phyloP scores from a whole-genome alignment of 2,113 vertebrate species.

The Ammospiza nelsoni region DNA sequence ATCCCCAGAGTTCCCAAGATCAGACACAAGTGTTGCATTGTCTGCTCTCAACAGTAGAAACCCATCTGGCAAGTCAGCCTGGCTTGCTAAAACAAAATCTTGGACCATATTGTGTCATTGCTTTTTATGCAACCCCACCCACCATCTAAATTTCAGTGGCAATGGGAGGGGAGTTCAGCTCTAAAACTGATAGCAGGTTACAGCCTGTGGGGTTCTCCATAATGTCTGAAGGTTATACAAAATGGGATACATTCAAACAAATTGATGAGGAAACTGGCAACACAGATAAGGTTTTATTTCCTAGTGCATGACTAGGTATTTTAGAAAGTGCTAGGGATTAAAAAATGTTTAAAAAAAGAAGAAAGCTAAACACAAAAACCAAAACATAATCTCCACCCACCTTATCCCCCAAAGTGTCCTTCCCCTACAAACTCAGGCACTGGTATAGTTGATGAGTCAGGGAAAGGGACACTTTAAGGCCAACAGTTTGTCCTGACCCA shows the following conservation, averaged over 20 bases:
- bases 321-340: not conserved
- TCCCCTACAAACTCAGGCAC: not conserved
- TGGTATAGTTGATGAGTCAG: not conserved
- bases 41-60: not conserved
- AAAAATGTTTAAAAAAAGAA: not conserved
- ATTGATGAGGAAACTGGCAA: not conserved
- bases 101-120: not conserved
- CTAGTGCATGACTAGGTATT: not conserved
- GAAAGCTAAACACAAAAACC: not conserved
- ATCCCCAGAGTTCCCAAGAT: not conserved
- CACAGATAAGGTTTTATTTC: not conserved
- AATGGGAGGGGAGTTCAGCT: not conserved
- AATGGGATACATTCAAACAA: not conserved
- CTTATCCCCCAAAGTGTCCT: not conserved
- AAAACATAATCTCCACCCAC: not conserved
- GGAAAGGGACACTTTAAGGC: not conserved
- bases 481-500: not conserved
- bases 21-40: not conserved
- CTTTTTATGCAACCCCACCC: not conserved
- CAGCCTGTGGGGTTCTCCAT: not conserved
- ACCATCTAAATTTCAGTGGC: not conserved
- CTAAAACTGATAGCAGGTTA: not conserved
- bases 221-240: not conserved
- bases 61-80: not conserved
- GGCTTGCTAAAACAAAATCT: not conserved